Percentiles rank a stretch among this genome's conserved stretches.
phyloP scores from a whole-genome alignment of 2,113 vertebrate genomes.

The Pelobates fuscus region DNA sequence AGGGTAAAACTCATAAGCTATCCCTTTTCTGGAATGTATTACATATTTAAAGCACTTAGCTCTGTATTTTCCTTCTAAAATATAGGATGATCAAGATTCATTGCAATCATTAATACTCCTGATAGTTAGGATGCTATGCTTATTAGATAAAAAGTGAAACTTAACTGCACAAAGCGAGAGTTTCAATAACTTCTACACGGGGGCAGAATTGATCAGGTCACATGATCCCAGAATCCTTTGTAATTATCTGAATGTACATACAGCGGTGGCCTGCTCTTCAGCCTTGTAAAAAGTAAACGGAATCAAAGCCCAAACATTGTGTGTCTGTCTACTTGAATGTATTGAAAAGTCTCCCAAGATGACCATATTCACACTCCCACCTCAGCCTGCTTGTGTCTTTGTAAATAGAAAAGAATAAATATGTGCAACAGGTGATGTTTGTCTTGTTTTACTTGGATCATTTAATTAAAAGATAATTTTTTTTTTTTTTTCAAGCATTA shows the following conservation, averaged over 20 bases:
- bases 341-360: neutral
- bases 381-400: constrained; percentile 59
- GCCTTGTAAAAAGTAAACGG: neutral
- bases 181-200: neutral
- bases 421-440: constrained; percentile 18
- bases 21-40: constrained; percentile 11
- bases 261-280: neutral
- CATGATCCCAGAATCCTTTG: neutral
- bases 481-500: too few relatives aligned
- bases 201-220: neutral
- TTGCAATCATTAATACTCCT: neutral
- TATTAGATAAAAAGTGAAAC: neutral
- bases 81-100: neutral
- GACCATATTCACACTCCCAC: constrained; percentile 44
- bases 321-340: constrained; percentile 6
- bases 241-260: constrained; percentile 17
- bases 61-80: neutral
- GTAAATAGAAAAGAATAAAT: constrained; percentile 70
- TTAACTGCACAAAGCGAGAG: neutral
- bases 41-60: neutral
- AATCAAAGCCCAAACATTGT: neutral
- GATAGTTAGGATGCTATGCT: neutral
- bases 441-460: neutral
- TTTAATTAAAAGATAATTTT: too few relatives aligned
- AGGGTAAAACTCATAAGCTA: neutral